Base-by-base conservation (phyloP, 1,140 invertebrate species). In the Linepithema humile region DNA sequence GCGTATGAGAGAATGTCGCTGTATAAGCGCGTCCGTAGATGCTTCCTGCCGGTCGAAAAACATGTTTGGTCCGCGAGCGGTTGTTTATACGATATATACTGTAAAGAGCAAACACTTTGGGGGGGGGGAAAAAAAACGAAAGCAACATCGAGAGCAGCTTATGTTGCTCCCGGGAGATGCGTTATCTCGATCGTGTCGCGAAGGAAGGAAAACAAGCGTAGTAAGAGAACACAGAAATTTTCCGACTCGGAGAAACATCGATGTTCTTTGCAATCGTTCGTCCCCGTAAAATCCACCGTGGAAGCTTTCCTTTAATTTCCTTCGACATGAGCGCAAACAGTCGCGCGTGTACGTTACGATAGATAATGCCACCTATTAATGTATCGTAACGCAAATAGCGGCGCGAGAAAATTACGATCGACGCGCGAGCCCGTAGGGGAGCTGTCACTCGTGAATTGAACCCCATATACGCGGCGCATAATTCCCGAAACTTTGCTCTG, bases 41-140 rank as follows among this genome's bases (percentile, higher is more conserved):
- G 87, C 32, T 45, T 59, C 57, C 55, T 23, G 32, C 55, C 75
- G 83, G 69, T 23, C 83, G 67, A 85, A 88, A 89, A 89, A 89
- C 87, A 89, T 89, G 87, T 89, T 89, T 89, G 86, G 73, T 74
- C 65, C 80, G 29, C 26, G 83, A 65, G 35, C 45, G 69, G 59
- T 69, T 86, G 87, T 89, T 88, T 88, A 85, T 83, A 77, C 84
- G 80, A 89, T 89, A 77, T 35, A 62, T 57, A 23, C 29, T 62
- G 62, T 48, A 73, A 72, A 86, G 83, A 88, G 84, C 69, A 86
- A 86, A 88, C 86, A 83, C 57, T 88, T 59, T 59, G 45, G 65
- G n/a, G n/a, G n/a, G n/a, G n/a, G n/a, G n/a, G n/a, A n/a, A 53
- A 78, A 67, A 64, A n/a, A 35, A 74, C 26, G 55, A 48, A 38